A percentile compares a stretch with the other conserved stretches of the same genome.
Evolutionary conservation across 1,140 invertebrate species (phyloP).

Genomic region (Hylaeus anthracinus): DNA sequence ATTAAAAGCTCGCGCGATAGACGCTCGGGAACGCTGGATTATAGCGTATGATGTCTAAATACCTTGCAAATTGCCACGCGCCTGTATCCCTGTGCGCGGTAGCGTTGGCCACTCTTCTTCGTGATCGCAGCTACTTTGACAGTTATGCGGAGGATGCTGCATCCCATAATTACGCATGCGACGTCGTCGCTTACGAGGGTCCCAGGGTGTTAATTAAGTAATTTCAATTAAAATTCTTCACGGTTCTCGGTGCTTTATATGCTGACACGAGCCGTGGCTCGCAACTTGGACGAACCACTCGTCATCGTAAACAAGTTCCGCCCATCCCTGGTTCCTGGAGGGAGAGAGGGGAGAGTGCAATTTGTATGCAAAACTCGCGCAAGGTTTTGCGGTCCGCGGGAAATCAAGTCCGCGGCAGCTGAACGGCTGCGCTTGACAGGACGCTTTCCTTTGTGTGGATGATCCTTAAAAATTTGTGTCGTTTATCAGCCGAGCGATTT

Average conservation of each 20-base stretch:
- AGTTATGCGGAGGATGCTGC: constrained; percentile 24
- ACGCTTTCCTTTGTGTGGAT: neutral
- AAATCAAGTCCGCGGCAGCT: neutral
- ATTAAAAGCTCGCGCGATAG: constrained; percentile 10
- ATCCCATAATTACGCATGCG: constrained; percentile 34
- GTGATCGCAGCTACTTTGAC: constrained; percentile 47
- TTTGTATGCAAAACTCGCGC: constrained; percentile 65
- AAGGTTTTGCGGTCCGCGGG: constrained; percentile 42
- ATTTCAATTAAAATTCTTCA: constrained; percentile 72
- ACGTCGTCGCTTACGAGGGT: constrained; percentile 1
- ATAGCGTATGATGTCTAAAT: constrained; percentile 27
- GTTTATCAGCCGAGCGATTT: neutral
- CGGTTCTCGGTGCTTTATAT: constrained; percentile 49
- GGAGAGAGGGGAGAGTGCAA: constrained; percentile 10
- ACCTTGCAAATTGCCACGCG: constrained; percentile 32
- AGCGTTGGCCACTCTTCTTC: neutral
- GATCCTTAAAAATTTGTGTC: constrained; percentile 17
- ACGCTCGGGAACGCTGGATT: constrained; percentile 1
- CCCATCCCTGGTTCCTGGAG: constrained; percentile 17
- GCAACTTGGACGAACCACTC: constrained; percentile 58
- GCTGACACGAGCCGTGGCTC: constrained; percentile 32
- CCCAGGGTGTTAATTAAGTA: constrained; percentile 63
- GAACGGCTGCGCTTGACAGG: neutral
- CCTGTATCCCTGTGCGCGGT: neutral
- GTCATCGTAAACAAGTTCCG: constrained; percentile 60